Percentiles rank a stretch among this genome's conserved stretches.
Evolutionary conservation across 2,797 vertebrate genomes (phyloP).

Genomic region (Rhinichthys osculus): DNA sequence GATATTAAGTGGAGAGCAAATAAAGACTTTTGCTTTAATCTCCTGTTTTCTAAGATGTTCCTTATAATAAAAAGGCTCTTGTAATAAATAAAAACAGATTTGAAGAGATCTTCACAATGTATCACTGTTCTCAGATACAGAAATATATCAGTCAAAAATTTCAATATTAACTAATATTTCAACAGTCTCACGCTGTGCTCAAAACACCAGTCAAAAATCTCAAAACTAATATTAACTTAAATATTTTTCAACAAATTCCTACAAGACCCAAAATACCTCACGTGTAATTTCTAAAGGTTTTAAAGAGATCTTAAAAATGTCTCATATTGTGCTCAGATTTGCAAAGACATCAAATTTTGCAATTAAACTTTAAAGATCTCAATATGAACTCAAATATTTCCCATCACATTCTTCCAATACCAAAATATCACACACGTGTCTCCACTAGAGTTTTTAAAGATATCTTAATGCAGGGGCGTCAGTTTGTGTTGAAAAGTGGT

Average conservation of each 20-base stretch:
- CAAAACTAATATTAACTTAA: background rate
- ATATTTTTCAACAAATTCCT: too few species aligned
- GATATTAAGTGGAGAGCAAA: background rate
- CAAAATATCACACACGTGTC: background rate
- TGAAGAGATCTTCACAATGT: background rate
- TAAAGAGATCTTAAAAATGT: background rate
- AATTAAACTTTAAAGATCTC: background rate
- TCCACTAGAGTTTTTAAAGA: background rate
- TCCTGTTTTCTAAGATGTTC: background rate
- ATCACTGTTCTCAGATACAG: background rate
- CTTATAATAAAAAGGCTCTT: background rate
- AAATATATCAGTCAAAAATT: too few species aligned
- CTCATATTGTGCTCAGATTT: too few species aligned
- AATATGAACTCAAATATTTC: background rate
- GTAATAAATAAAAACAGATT: background rate
- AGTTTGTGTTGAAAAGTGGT: too few species aligned
- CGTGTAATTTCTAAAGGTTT: background rate
- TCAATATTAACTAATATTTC: too few species aligned
- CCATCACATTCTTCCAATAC: too few species aligned
- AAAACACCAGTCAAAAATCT: background rate
- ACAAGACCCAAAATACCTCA: background rate
- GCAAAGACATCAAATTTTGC: background rate
- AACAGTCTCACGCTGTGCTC: too few species aligned
- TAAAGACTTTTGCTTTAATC: background rate
- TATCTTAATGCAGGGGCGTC: too few species aligned